These are phyloP conservation scores for Scrobipalpa atriplicella DNA, from an alignment of 2,888 invertebrate species.

Conservation along the genomic window DNA sequence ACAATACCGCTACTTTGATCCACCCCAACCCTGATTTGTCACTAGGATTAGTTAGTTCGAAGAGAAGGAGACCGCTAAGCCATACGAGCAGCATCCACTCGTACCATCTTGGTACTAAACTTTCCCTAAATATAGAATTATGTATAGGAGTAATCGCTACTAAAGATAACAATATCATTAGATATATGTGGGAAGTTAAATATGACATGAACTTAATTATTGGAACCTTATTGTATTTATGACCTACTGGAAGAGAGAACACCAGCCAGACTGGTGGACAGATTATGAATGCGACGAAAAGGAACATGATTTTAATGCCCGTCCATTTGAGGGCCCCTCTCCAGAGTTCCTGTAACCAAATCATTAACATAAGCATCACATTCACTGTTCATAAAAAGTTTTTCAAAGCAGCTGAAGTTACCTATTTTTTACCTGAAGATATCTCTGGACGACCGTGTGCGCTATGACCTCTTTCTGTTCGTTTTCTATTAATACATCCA, in stretches of 20 bases:
- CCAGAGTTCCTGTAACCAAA: constrained; percentile 94
- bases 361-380: constrained; percentile 9
- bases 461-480: constrained; percentile 99
- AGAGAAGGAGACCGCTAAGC: constrained; percentile 96
- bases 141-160: constrained; percentile 95
- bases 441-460: constrained; percentile 98
- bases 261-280: constrained; percentile 98
- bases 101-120: constrained; percentile 95
- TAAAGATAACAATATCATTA: constrained; percentile 95
- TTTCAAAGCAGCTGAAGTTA: constrained; percentile 61
- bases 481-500: constrained; percentile 98
- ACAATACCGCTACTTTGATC: constrained; percentile 93
- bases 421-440: constrained; percentile 92
- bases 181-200: constrained; percentile 98
- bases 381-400: constrained; percentile 1
- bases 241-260: constrained; percentile 96
- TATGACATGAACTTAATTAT: constrained; percentile 99
- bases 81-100: constrained; percentile 98
- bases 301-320: constrained; percentile 95
- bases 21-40: constrained; percentile 98
- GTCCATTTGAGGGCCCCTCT: constrained; percentile 98
- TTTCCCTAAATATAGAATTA: constrained; percentile 88
- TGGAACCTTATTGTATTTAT: constrained; percentile 98
- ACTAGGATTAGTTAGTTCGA: constrained; percentile 98
- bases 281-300: constrained; percentile 95